Base-by-base conservation (phyloP, 2,888 invertebrate genomes). In the Ochlodes sylvanus region DNA sequence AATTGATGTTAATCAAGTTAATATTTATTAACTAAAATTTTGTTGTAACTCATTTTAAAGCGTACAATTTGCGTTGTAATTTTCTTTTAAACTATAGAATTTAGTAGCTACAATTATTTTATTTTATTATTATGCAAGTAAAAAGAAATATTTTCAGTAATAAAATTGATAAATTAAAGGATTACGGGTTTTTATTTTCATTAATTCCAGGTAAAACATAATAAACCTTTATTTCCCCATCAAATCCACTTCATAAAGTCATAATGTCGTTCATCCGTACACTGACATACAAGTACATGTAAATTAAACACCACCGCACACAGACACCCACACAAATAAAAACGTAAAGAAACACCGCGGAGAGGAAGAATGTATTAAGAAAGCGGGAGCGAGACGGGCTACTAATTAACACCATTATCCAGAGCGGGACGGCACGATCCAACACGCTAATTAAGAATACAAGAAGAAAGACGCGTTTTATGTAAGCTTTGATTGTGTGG, bases 371-470 rank as follows among this genome's bases (percentile, higher is more conserved):
- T 92, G 93, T 92, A 93, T 92, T 93, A 93, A 93, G 93, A 93
- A 92, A 92, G 94, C 92, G 90, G 75, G 93, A 94, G 82, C 79
- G 90, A 80, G 94, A 94, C 87, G 79, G 84, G 78, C 82, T 86
- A 85, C 87, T 92, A 92, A 91, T 91, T 92, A 93, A 87, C 89
- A 87, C 87, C 78, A 74, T 76, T 72, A 55, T 92, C 76, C 83
- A 74, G 91, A 94, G 84, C 85, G 87, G 82, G 94, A 93, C 82
- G 72, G 82, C 47, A 64, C 72, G 70, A 85, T 71, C 82, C 89
- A 90, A 87, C 92, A 94, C 94, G 94, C 95, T 95, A 95, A 95
- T 95, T 95, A 95, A 95, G 95, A 95, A 95, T 95, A 94, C 94
- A 90, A 93, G 95, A 95, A 95, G 95, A 94, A 95, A 95, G 90